Percentiles rank a stretch among this genome's conserved stretches.
These are phyloP conservation scores for Oenanthe melanoleuca DNA, from an alignment of 2,113 vertebrate genomes.

Conservation along the genomic window DNA sequence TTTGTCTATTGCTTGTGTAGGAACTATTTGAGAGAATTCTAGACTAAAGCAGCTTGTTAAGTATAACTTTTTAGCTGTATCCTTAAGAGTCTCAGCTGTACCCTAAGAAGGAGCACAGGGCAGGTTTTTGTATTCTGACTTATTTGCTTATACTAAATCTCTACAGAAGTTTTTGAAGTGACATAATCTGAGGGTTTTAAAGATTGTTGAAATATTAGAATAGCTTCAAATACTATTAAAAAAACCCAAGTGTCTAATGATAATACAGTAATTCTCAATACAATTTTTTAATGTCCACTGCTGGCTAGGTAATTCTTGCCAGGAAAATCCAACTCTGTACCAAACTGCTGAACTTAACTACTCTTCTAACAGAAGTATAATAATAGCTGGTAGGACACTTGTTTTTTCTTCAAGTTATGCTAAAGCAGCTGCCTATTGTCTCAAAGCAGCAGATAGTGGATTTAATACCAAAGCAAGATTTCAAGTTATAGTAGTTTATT, in stretches of 20 bases:
- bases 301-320: not conserved
- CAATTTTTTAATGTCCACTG: slow-evolving; percentile 28
- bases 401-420: slow-evolving; percentile 54
- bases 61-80: not conserved
- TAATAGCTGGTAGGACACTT: slow-evolving; percentile 29
- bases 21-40: not conserved
- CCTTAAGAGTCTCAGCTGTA: not conserved
- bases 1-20: not conserved
- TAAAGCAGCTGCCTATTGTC: slow-evolving; percentile 71
- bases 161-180: not conserved
- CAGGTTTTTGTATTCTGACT: not conserved
- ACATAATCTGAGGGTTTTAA: not conserved
- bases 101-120: not conserved
- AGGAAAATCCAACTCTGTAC: not conserved
- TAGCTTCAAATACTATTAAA: not conserved
- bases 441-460: slow-evolving; percentile 56
- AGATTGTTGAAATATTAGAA: not conserved
- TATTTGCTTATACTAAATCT: not conserved
- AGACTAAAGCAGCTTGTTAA: not conserved
- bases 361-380: slow-evolving; percentile 17
- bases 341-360: slow-evolving; percentile 17
- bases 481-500: slow-evolving; percentile 66
- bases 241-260: not conserved
- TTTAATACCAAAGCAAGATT: slow-evolving; percentile 74
- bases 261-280: not conserved